These are phyloP conservation scores for Mionectes macconnelli DNA, from an alignment of 2,113 vertebrate species.

Conservation along the genomic window DNA sequence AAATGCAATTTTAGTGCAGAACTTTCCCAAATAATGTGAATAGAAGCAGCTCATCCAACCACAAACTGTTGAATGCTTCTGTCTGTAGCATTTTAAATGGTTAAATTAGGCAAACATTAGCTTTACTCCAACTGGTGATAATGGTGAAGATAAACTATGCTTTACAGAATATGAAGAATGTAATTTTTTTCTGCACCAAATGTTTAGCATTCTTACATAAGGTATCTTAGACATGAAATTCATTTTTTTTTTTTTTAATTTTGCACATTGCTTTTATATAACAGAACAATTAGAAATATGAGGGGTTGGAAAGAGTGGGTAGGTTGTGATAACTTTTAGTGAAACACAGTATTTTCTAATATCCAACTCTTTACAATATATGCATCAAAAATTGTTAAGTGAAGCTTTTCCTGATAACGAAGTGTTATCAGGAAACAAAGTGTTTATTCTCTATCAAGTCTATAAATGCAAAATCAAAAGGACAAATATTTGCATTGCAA, in stretches of 20 bases:
- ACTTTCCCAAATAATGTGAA: neutral
- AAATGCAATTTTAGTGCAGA: neutral
- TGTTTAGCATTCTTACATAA: neutral
- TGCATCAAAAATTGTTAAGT: neutral
- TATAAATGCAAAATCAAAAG: neutral
- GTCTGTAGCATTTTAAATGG: neutral
- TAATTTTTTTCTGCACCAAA: neutral
- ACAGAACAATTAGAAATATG: neutral
- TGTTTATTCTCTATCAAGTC: neutral
- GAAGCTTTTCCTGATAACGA: neutral
- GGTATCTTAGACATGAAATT: neutral
- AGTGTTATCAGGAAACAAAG: too few species aligned
- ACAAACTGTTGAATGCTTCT: neutral
- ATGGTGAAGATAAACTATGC: neutral
- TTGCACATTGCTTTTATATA: neutral
- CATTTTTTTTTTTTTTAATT: neutral
- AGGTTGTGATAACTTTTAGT: neutral
- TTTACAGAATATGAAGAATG: neutral
- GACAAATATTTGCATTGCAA: neutral
- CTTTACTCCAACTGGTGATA: neutral
- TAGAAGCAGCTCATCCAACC: neutral
- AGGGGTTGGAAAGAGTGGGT: accelerated
- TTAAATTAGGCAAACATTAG: neutral
- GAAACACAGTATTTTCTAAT: neutral
- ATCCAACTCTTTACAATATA: neutral